Evolutionary conservation across 2,113 vertebrate genomes (phyloP).

Genomic region (Gallinago undulata): DNA sequence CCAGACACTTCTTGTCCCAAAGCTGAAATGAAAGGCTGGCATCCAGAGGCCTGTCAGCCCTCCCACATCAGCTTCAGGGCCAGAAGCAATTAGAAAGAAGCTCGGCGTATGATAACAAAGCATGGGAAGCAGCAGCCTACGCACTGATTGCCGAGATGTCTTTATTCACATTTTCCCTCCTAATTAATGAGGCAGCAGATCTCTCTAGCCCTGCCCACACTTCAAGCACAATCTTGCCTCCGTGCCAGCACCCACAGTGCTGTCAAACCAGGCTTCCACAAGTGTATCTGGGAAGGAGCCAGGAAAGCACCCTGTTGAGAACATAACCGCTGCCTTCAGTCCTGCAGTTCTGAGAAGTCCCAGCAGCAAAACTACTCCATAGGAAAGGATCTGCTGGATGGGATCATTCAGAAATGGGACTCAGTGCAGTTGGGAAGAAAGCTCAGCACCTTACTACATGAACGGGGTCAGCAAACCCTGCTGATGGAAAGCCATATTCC

Average conservation of each 20-base stretch:
- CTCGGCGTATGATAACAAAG: neutral
- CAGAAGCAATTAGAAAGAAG: neutral
- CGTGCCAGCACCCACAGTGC: neutral
- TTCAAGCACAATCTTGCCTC: neutral
- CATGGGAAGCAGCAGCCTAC: constrained; percentile 43
- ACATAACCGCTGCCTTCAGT: neutral
- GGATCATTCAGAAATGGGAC: neutral
- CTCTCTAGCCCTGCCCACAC: neutral
- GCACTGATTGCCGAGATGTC: neutral
- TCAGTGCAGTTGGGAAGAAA: neutral
- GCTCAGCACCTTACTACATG: neutral
- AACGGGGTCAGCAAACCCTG: neutral
- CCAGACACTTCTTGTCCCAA: constrained; percentile 9
- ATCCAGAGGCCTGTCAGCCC: constrained; percentile 16
- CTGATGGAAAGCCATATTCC: neutral
- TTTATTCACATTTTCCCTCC: constrained; percentile 31
- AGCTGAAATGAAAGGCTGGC: constrained; percentile 19
- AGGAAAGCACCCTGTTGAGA: neutral
- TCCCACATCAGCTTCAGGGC: constrained; percentile 21
- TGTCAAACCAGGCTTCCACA: constrained; percentile 13
- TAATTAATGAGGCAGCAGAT: constrained; percentile 57
- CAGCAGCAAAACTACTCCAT: neutral
- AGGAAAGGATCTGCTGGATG: neutral
- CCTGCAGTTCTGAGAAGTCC: neutral
- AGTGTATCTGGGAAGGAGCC: neutral